Percentiles rank a stretch among this genome's conserved stretches.
These are phyloP conservation scores for Phania funesta DNA, from an alignment of 2,888 invertebrate species.

Conservation along the genomic window DNA sequence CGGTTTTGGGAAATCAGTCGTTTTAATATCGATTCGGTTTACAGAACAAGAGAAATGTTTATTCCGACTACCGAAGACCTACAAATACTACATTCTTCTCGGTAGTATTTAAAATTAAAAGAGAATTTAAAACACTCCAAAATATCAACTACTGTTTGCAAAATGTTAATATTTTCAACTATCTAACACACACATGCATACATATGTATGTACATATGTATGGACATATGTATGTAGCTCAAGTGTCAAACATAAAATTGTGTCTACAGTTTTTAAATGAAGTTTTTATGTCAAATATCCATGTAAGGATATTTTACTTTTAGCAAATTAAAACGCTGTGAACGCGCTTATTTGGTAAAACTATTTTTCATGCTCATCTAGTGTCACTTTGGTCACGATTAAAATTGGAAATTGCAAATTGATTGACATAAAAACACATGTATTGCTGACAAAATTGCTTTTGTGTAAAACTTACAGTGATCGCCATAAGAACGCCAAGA, in stretches of 20 bases:
- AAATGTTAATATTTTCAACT: too few species aligned
- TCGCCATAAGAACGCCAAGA: constrained; percentile 89
- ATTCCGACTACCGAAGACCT: too few species aligned
- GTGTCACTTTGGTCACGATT: background rate
- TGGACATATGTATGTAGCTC: too few species aligned
- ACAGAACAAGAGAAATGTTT: too few species aligned
- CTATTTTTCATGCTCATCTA: background rate
- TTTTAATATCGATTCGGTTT: too few species aligned
- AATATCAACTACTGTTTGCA: too few species aligned
- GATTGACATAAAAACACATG: constrained; percentile 33
- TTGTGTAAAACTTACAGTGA: constrained; percentile 84
- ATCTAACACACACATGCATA: too few species aligned
- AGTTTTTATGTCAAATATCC: constrained; percentile 26
- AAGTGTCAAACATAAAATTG: background rate
- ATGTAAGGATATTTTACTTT: constrained; percentile 20
- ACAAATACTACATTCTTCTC: too few species aligned
- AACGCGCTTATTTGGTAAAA: background rate
- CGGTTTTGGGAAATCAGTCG: too few species aligned
- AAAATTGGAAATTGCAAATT: constrained; percentile 1
- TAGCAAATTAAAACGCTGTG: background rate
- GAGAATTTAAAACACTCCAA: too few species aligned
- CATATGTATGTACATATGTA: too few species aligned
- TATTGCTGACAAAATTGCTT: background rate
- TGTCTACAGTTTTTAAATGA: background rate
- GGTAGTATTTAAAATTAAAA: too few species aligned